phyloP scores from a whole-genome alignment of 2,888 invertebrate species.

The Conus canariensis region DNA sequence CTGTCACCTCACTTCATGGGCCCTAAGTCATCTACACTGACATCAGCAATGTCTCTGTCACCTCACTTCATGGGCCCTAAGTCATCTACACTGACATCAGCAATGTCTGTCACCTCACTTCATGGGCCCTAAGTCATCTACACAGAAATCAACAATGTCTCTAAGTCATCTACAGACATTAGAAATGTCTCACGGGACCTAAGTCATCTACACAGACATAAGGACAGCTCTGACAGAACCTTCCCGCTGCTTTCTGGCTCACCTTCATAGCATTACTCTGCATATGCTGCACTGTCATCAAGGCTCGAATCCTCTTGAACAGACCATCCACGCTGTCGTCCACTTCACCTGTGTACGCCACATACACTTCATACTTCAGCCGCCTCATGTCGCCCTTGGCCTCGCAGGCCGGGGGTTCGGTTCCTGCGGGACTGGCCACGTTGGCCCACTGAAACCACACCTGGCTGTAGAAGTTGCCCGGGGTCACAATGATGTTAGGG shows the following conservation, averaged over 20 bases:
- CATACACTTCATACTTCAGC: conserved; percentile 32
- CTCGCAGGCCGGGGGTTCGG: conserved; percentile 67
- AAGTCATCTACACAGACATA: too few relatives aligned
- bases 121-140: too few relatives aligned
- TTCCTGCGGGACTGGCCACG: conserved; percentile 78
- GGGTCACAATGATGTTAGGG: conserved; percentile 79
- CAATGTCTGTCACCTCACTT: too few relatives aligned
- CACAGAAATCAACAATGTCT: too few relatives aligned
- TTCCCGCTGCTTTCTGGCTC: not conserved
- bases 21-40: too few relatives aligned
- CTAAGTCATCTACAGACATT: too few relatives aligned
- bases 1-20: too few relatives aligned
- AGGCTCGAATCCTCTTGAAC: not conserved
- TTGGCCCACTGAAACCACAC: conserved; percentile 81
- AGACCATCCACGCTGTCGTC: not conserved
- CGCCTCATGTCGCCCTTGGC: not conserved
- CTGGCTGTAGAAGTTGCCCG: conserved; percentile 79
- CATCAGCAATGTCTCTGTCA: too few relatives aligned
- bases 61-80: too few relatives aligned
- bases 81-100: too few relatives aligned
- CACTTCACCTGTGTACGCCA: conserved; percentile 10
- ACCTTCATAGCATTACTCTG: conserved; percentile 1
- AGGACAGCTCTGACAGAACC: too few relatives aligned
- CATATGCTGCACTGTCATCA: not conserved
- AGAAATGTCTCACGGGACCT: too few relatives aligned